These are phyloP conservation scores for Copidosoma aretas DNA, from an alignment of 2,888 invertebrate genomes.

Conservation along the genomic window DNA sequence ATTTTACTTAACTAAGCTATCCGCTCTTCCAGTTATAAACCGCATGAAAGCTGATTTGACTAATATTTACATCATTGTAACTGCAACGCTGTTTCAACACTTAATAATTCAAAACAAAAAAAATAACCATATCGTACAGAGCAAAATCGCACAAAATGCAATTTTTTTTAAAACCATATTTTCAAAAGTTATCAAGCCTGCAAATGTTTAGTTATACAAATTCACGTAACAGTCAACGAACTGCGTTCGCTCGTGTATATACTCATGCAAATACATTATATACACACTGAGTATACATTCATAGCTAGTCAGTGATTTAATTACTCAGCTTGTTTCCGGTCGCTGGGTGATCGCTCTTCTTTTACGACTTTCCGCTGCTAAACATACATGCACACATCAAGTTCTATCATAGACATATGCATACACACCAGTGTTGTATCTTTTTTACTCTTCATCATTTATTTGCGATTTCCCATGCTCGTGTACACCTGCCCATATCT, in stretches of 20 bases:
- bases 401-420: no score
- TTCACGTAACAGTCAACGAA: slow-evolving; percentile 7
- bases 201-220: slow-evolving; percentile 1
- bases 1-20: no score
- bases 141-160: neutral
- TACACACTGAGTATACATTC: no score
- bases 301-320: slow-evolving; percentile 27
- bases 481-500: neutral
- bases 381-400: neutral
- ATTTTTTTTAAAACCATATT: neutral
- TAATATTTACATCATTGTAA: no score
- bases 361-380: slow-evolving; percentile 28
- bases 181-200: neutral
- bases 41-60: no score
- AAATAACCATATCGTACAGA: no score
- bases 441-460: slow-evolving; percentile 2
- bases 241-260: neutral
- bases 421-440: no score
- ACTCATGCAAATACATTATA: neutral
- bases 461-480: neutral
- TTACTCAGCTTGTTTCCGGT: slow-evolving; percentile 36
- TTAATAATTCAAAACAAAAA: no score
- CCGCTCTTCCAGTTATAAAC: no score
- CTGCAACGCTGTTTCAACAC: no score
- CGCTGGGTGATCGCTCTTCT: slow-evolving; percentile 16